Conservation (phyloP, 1,140 invertebrate species). For the Drosophila paulistorum region DNA sequence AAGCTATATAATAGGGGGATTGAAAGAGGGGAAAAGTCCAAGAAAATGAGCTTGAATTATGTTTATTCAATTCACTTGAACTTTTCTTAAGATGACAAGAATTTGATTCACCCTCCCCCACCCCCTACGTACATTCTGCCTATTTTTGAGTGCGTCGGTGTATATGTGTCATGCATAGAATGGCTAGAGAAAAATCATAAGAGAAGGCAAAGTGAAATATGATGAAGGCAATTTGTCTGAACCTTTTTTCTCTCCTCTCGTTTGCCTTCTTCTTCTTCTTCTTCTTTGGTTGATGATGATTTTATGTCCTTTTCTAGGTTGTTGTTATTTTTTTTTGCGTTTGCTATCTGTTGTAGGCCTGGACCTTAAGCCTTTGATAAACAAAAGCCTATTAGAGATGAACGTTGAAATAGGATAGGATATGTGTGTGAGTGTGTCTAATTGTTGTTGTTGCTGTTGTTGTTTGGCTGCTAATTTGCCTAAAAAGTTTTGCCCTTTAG, state of each 20-base stretch:
- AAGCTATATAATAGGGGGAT: not conserved
- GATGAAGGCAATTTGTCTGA: conserved; percentile 75
- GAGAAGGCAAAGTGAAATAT: conserved; percentile 60
- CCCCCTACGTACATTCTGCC: conserved; percentile 38
- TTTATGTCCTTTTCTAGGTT: not conserved
- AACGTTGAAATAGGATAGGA: conserved; percentile 18
- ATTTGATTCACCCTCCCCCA: not conserved
- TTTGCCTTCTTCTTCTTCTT: not conserved
- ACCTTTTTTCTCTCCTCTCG: conserved; percentile 8
- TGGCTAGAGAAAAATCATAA: not conserved
- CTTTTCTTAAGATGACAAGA: conserved; percentile 31
- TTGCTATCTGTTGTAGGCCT: not conserved
- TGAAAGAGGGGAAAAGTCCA: not conserved
- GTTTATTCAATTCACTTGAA: conserved; percentile 14
- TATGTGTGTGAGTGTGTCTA: conserved; percentile 19
- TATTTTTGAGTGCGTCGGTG: conserved; percentile 32
- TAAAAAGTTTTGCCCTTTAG: conserved; percentile 56
- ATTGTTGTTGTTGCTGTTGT: conserved; percentile 40
- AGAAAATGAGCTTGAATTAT: not conserved
- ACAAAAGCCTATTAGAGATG: conserved; percentile 18
- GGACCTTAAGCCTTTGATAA: conserved; percentile 69
- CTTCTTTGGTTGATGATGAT: not conserved
- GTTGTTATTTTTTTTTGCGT: not conserved
- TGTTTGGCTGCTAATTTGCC: conserved; percentile 67
- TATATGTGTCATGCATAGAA: conserved; percentile 49